phyloP scores from a whole-genome alignment of 2,113 vertebrate species.

The Lucifuga dentata region DNA sequence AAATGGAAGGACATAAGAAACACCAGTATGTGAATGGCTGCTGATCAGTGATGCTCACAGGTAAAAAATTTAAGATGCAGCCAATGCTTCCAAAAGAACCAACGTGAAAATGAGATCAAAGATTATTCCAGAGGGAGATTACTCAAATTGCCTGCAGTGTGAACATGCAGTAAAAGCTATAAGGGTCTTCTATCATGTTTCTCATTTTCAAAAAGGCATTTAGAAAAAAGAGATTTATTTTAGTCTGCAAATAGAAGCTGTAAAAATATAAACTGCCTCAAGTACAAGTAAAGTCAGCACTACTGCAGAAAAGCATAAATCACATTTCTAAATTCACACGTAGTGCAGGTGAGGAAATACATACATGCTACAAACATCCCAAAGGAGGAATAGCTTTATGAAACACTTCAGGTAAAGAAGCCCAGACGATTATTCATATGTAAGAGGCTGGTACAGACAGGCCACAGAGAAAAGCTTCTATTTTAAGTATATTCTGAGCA shows the following conservation, averaged over 20 bases:
- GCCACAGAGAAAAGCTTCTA: conserved; percentile 52
- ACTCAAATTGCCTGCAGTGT: conserved; percentile 10
- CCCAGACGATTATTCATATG: conserved; percentile 52
- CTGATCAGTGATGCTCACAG: neutral
- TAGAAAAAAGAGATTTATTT: conserved; percentile 45
- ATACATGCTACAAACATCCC: conserved; percentile 53
- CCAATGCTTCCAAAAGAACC: conserved; percentile 29
- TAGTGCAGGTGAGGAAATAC: conserved; percentile 48
- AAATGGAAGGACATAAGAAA: neutral
- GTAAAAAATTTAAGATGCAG: neutral
- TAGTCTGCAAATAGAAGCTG: conserved; percentile 37
- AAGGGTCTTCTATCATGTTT: conserved; percentile 31
- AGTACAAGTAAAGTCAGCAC: conserved; percentile 55
- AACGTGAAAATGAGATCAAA: conserved; percentile 26
- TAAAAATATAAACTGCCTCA: conserved; percentile 52
- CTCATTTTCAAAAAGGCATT: conserved; percentile 35
- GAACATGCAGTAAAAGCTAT: conserved; percentile 16
- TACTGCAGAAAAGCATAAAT: conserved; percentile 48
- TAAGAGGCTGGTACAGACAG: conserved; percentile 44
- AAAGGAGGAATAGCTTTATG: conserved; percentile 60
- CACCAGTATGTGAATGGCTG: neutral
- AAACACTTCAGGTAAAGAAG: conserved; percentile 61
- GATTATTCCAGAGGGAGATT: conserved; percentile 36
- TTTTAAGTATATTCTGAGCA: conserved; percentile 47
- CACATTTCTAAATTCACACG: conserved; percentile 55